Evolutionary conservation across 2,888 invertebrate species (phyloP), one percentile per base, ranked within the genome.

Genomic region (Isoperla grammatica): DNA sequence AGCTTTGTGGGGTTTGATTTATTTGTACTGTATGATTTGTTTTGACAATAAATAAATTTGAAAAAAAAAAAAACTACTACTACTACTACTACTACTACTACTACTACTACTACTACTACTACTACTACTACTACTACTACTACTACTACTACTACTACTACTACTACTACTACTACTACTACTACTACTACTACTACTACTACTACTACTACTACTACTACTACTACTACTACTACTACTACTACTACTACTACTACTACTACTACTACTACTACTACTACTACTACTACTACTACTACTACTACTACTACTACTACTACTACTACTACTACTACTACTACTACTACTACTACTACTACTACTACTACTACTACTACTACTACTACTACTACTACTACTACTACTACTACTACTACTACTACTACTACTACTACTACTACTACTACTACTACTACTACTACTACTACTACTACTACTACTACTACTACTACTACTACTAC

Each of bases 271-370:
- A n/a, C n/a, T n/a, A n/a, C n/a, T n/a, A n/a, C n/a, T n/a, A n/a
- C n/a, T n/a, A n/a, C n/a, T n/a, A n/a, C n/a, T n/a, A n/a, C n/a
- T n/a, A n/a, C n/a, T n/a, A n/a, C n/a, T 49, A 49, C 49, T 49
- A 49, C 49, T 49, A 49, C 49, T 49, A 49, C 49, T 49, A 49
- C 49, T 49, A 49, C 49, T 49, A 49, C 49, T 49, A 49, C 49
- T 49, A 49, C 49, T 49, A 49, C 49, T 49, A 49, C 49, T 49
- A 49, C 49, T 49, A 49, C 49, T 49, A 49, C 49, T 49, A 49
- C 49, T 49, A 49, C 49, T 49, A 49, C 49, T 49, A 49, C 49
- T 49, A 49, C 49, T 49, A 49, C 49, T 49, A 49, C 49, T 49
- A 49, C 49, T 49, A 49, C 49, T 49, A 49, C 49, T 49, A 49